Evolutionary conservation across 1,140 invertebrate genomes (phyloP).

Genomic region (Holcopasites calliopsidis): DNA sequence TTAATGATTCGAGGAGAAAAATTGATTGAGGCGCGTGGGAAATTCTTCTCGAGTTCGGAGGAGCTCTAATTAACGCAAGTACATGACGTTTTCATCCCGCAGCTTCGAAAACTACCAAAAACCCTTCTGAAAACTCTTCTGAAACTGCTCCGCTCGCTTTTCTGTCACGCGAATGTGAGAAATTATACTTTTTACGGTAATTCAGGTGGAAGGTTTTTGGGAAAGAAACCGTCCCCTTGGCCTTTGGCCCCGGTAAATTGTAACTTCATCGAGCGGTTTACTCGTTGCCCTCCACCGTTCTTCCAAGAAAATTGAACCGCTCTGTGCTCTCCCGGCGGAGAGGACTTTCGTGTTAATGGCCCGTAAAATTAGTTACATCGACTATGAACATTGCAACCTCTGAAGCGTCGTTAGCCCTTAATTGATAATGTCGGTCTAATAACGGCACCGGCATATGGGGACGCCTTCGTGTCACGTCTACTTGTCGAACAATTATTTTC

Average conservation of each 20-base stretch:
- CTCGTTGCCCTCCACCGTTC: not conserved
- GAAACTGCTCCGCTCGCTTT: too few relatives aligned
- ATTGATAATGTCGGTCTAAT: not conserved
- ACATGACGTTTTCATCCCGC: constrained; percentile 2
- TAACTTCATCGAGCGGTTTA: not conserved
- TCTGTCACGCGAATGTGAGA: too few relatives aligned
- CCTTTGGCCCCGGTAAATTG: not conserved
- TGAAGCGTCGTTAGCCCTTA: not conserved
- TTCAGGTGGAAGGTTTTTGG: not conserved
- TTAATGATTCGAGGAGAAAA: not conserved
- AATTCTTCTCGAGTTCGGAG: not conserved
- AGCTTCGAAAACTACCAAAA: not conserved
- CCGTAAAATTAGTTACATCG: constrained; percentile 16
- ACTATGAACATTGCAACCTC: constrained; percentile 8
- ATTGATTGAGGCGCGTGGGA: not conserved
- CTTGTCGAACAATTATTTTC: not conserved
- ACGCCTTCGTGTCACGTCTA: not conserved
- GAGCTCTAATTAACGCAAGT: constrained; percentile 6
- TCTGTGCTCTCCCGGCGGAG: not conserved
- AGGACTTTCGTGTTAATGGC: constrained; percentile 17
- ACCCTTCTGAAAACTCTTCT: not conserved
- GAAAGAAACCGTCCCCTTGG: not conserved
- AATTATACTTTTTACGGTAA: too few relatives aligned
- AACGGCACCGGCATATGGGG: not conserved
- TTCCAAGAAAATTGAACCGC: constrained; percentile 6